Conservation (phyloP, 2,888 invertebrate genomes). For the Pterostichus niger region DNA sequence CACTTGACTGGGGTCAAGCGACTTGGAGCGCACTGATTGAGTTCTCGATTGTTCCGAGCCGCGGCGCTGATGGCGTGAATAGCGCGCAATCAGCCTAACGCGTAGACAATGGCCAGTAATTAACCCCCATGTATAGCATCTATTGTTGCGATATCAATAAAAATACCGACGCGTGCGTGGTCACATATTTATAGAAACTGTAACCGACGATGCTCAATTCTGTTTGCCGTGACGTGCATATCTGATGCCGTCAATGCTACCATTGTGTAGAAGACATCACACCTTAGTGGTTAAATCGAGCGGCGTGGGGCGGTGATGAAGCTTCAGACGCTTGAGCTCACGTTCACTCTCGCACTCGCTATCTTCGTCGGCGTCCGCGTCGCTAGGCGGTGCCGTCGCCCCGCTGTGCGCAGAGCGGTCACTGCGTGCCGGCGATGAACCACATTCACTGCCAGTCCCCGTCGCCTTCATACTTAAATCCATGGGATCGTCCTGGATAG, state of each 20-base stretch:
- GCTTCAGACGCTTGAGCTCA: conserved; percentile 81
- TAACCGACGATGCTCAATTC: conserved; percentile 2
- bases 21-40: conserved; percentile 68
- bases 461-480: conserved; percentile 85
- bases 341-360: conserved; percentile 78
- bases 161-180: conserved; percentile 66
- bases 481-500: conserved; percentile 87
- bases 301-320: conserved; percentile 78
- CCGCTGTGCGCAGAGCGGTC: conserved; percentile 75
- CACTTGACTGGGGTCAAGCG: conserved; percentile 68
- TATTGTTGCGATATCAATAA: conserved; percentile 67
- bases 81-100: conserved; percentile 67
- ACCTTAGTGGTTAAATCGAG: conserved; percentile 86
- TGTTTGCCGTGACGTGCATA: conserved; percentile 68
- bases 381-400: conserved; percentile 74
- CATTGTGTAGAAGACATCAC: conserved; percentile 74
- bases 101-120: conserved; percentile 70
- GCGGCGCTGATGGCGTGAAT: conserved; percentile 67
- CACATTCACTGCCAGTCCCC: conserved; percentile 77
- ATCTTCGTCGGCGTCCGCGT: conserved; percentile 77
- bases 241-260: conserved; percentile 22
- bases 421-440: conserved; percentile 74
- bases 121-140: conserved; percentile 68
- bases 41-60: conserved; percentile 70
- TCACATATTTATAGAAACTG: too few species aligned